Conservation (phyloP, 2,113 vertebrate genomes). For the Hassar affinis region DNA sequence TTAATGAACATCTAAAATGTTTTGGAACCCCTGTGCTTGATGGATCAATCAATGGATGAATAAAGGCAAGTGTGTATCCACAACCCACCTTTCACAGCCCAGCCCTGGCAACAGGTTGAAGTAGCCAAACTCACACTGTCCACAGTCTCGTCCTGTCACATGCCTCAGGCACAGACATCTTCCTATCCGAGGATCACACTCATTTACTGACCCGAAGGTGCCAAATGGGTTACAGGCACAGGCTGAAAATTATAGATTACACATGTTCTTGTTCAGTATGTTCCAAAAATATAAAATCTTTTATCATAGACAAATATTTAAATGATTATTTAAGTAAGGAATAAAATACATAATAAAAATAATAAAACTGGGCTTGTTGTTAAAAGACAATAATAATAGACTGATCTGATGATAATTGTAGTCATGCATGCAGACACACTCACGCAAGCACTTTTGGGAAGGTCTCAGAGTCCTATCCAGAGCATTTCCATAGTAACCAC, state of each 20-base stretch:
- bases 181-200: slow-evolving; percentile 78
- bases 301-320: not conserved
- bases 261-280: not conserved
- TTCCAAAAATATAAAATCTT: not conserved
- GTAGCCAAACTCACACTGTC: slow-evolving; percentile 78
- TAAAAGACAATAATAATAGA: not conserved
- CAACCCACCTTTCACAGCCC: slow-evolving; percentile 82
- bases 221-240: slow-evolving; percentile 77
- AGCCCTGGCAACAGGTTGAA: slow-evolving; percentile 72
- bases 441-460: slow-evolving; percentile 77
- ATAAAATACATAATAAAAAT: not conserved
- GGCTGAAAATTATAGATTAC: slow-evolving; percentile 64
- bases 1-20: not conserved
- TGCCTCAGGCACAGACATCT: slow-evolving; percentile 81
- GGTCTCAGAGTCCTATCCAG: slow-evolving; percentile 53
- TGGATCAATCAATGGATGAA: not conserved
- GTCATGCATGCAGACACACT: slow-evolving; percentile 54
- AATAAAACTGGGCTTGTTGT: not conserved
- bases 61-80: not conserved
- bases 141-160: slow-evolving; percentile 77
- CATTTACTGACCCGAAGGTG: slow-evolving; percentile 56
- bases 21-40: not conserved
- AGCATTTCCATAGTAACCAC: slow-evolving; percentile 80
- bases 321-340: not conserved
- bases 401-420: not conserved